phyloP scores from a whole-genome alignment of 2,888 invertebrate genomes.

The Himalopsyche tibetana region DNA sequence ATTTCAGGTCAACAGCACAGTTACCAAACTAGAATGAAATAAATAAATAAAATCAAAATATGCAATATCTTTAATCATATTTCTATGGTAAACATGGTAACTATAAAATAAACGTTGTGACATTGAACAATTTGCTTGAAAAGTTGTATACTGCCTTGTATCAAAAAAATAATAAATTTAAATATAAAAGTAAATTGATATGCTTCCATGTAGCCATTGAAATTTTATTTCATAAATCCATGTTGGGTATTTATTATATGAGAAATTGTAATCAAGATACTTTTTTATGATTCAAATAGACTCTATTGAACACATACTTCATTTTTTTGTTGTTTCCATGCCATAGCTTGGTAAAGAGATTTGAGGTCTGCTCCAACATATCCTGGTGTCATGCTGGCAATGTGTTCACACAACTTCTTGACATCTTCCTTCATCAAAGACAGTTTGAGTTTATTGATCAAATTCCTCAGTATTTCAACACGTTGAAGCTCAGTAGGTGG shows the following conservation, averaged over 20 bases:
- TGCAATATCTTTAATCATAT: too few relatives aligned
- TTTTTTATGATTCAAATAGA: neutral
- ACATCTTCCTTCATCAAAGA: constrained; percentile 56
- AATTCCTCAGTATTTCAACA: constrained; percentile 69
- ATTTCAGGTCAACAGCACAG: constrained; percentile 9
- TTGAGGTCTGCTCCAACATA: constrained; percentile 78
- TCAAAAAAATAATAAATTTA: too few relatives aligned
- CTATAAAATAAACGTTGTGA: too few relatives aligned
- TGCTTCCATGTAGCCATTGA: too few relatives aligned
- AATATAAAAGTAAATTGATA: too few relatives aligned
- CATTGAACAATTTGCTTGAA: too few relatives aligned
- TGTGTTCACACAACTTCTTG: constrained; percentile 61
- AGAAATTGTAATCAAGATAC: neutral
- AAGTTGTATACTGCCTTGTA: too few relatives aligned
- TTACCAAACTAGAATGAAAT: constrained; percentile 42
- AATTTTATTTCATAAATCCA: too few relatives aligned
- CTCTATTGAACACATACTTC: neutral
- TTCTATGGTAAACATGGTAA: too few relatives aligned
- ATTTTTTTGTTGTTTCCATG: constrained; percentile 54
- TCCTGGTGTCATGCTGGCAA: constrained; percentile 77
- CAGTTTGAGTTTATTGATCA: constrained; percentile 66
- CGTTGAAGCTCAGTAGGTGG: constrained; percentile 73
- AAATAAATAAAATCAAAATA: neutral
- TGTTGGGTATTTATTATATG: too few relatives aligned
- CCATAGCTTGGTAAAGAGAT: constrained; percentile 71